Evolutionary conservation across 53 echinoderm and acorn worm genomes (phyloP).

Genomic region (Antedon mediterranea): DNA sequence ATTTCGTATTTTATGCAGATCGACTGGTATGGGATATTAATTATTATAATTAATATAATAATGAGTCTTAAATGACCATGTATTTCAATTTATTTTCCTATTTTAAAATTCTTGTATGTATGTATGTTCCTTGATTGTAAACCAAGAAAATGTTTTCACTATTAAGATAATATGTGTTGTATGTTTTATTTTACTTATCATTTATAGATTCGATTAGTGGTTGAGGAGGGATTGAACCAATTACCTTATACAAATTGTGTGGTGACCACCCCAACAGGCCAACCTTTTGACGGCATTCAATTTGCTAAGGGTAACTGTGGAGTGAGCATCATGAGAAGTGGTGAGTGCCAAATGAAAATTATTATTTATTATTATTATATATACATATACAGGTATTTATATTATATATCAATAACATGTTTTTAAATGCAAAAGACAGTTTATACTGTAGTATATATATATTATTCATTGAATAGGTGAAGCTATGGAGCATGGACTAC

Average conservation of each 20-base stretch:
- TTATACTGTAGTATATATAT: not conserved
- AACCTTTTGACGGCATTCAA: slow-evolving; percentile 54
- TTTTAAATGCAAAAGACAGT: not conserved
- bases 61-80: no score
- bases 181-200: not conserved
- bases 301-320: slow-evolving; percentile 96
- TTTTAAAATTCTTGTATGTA: no score
- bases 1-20: slow-evolving; percentile 93
- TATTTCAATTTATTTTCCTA: no score
- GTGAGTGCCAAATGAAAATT: no score
- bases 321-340: slow-evolving; percentile 98
- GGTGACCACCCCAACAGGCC: slow-evolving; percentile 78
- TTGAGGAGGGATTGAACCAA: slow-evolving; percentile 89
- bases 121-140: no score
- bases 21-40: slow-evolving; percentile 52
- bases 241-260: slow-evolving; percentile 59
- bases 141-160: no score
- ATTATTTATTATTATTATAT: no score
- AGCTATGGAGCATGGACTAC: slow-evolving; percentile 88
- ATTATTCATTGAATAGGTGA: slow-evolving; percentile 33
- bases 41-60: not conserved
- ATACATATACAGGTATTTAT: no score
- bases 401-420: no score
- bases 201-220: slow-evolving; percentile 69
- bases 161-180: no score